Conservation (phyloP, 2,888 invertebrate genomes). For the Willowsia nigromaculata region DNA sequence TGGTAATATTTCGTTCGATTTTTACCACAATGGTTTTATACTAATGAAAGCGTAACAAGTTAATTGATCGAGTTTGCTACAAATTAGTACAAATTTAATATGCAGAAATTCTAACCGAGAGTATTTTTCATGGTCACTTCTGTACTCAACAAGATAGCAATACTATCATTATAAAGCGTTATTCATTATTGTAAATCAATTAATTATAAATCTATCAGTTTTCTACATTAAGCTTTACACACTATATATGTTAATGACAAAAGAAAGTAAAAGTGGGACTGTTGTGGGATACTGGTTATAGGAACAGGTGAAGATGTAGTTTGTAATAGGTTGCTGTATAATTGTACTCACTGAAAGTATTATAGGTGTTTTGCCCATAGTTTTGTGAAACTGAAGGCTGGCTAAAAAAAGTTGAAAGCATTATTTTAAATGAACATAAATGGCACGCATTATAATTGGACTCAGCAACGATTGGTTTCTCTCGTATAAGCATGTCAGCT, state of each 20-base stretch:
- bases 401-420: background rate
- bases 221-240: too few relatives aligned
- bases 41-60: background rate
- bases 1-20: background rate
- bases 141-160: background rate
- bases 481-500: background rate
- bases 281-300: too few relatives aligned
- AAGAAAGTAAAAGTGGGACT: too few relatives aligned
- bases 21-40: background rate
- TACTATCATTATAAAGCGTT: background rate
- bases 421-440: constrained; percentile 6
- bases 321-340: too few relatives aligned
- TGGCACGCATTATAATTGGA: background rate
- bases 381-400: background rate
- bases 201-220: too few relatives aligned
- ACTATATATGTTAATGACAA: too few relatives aligned
- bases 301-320: too few relatives aligned
- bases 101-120: background rate
- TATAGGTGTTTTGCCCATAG: too few relatives aligned
- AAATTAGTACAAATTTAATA: background rate
- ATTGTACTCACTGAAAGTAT: background rate
- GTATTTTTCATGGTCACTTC: background rate
- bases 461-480: background rate
- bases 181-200: too few relatives aligned
- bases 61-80: background rate